Base-by-base conservation (phyloP, 1,140 invertebrate genomes). In the Octopus sinensis region DNA sequence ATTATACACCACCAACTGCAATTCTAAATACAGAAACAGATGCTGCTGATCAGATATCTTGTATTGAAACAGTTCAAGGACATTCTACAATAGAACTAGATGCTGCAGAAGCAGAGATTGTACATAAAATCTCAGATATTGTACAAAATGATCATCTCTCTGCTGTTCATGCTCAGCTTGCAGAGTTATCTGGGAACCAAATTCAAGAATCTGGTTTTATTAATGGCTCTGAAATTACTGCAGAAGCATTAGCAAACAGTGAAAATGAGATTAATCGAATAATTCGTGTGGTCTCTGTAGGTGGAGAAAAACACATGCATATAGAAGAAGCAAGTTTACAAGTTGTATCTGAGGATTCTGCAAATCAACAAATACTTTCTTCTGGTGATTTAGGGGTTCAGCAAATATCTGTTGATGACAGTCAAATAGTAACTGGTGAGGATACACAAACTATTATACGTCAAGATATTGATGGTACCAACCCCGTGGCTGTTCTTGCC, bases 401-500 rank as follows among this genome's bases (percentile, higher is more conserved):
- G 78, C 51, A 79, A 75, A 62, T 76, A 77, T n/a, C 77, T 52
- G 4, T 13, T 82, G 75, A 79, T 75, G 54, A 13, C 73, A 43
- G 53, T 52, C 13, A 80, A 53, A 54, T 54, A 79, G 51, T 73
- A 78, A 23, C 62, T 80, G 53, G 78, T 78, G 53, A 80, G 13
- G 68, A 43, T 30, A 10, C 53, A 52, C 52, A 71, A 54, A 5
- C 23, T 53, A 51, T 79, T n/a, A 76, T 76, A 13, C 73, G 54
- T 54, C 53, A 81, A 43, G 54, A 71, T 71, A 76, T 84, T 71
- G 82, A 85, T 77, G 68, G 81, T 43, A 56, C 85, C 62, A 82
- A 85, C 79, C 82, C 83, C 79, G 84, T 85, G 73, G 84, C 84
- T 56, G 85, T 85, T 7, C 79, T 86, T 23, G 85, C 86, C 6